These are phyloP conservation scores for Dipodomys merriami DNA, from an alignment of 2,113 vertebrate genomes.

Conservation along the genomic window DNA sequence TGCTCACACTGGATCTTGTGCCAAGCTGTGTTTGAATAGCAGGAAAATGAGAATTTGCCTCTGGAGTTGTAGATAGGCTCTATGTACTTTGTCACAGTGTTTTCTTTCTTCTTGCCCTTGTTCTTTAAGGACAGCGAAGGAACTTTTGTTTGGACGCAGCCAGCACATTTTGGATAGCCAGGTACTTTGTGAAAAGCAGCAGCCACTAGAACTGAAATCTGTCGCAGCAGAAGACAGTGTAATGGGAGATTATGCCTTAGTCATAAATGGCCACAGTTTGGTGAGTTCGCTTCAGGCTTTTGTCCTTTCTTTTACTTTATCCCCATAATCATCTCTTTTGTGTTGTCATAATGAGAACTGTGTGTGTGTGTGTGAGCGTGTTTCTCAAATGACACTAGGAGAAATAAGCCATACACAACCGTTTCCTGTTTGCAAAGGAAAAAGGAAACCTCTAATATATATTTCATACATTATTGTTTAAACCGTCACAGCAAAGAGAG, in stretches of 20 bases:
- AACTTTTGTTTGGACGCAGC: conserved; percentile 83
- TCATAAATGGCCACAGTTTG: conserved; percentile 89
- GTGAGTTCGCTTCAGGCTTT: conserved; percentile 81
- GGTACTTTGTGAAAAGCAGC: conserved; percentile 78
- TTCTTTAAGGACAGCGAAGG: conserved; percentile 85
- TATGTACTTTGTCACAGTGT: conserved; percentile 30
- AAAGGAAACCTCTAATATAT: conserved; percentile 66
- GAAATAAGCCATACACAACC: conserved; percentile 4
- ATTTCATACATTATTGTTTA: conserved; percentile 64
- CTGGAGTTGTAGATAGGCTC: not conserved
- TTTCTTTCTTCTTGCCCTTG: not conserved
- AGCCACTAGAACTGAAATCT: conserved; percentile 75
- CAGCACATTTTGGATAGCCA: conserved; percentile 74
- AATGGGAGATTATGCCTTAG: conserved; percentile 86
- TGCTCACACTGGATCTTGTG: not conserved
- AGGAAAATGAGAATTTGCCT: conserved; percentile 34
- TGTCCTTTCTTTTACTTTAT: conserved; percentile 71
- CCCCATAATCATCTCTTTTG: conserved; percentile 36
- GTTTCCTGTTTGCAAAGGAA: conserved; percentile 69
- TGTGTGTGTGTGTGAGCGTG: conserved; percentile 64
- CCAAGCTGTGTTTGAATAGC: not conserved
- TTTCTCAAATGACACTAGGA: conserved; percentile 42
- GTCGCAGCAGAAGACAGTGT: conserved; percentile 85
- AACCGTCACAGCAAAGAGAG: conserved; percentile 7
- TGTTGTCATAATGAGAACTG: conserved; percentile 62